These are phyloP conservation scores for Myrmophylax atrothorax DNA, from an alignment of 2,113 vertebrate species.

Conservation along the genomic window DNA sequence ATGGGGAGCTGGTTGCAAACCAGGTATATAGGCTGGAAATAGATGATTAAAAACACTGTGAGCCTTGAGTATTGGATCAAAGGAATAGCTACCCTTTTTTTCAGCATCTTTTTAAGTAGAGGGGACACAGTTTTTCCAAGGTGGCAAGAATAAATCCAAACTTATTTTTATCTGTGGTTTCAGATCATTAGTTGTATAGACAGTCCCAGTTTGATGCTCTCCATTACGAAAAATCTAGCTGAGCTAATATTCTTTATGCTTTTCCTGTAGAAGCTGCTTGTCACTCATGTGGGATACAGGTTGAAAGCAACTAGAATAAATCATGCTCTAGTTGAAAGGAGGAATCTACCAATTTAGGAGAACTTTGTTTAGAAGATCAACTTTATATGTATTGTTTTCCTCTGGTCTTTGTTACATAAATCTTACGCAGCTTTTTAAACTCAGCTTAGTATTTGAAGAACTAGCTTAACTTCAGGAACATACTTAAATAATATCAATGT, in stretches of 20 bases:
- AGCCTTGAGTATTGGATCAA: neutral
- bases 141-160: neutral
- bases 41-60: neutral
- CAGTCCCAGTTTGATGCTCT: neutral
- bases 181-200: neutral
- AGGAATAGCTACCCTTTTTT: neutral
- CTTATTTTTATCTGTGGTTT: neutral
- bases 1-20: slow-evolving; percentile 10
- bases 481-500: neutral
- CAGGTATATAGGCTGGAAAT: neutral
- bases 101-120: neutral
- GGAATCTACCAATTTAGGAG: neutral
- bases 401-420: neutral
- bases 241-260: neutral
- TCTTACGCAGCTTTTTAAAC: neutral
- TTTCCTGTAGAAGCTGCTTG: neutral
- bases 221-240: neutral
- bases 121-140: neutral
- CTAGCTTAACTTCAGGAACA: neutral
- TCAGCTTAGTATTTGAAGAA: neutral
- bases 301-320: neutral
- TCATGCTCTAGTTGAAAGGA: neutral
- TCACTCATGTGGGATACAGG: neutral
- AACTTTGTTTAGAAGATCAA: accelerated
- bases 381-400: neutral